Evolutionary conservation across 2,113 vertebrate species (phyloP).

Genomic region (Varanus salvator): DNA sequence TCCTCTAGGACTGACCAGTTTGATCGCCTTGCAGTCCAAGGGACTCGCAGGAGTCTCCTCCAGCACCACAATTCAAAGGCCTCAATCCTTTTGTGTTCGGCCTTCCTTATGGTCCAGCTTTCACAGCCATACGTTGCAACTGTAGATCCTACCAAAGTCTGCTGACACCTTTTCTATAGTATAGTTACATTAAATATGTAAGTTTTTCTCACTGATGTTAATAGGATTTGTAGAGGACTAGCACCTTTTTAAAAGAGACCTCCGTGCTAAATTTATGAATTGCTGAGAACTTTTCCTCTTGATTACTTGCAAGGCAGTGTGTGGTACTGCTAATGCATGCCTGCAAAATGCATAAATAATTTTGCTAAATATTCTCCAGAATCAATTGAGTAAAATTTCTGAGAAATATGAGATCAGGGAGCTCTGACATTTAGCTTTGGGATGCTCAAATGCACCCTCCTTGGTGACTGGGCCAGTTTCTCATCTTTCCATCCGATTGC

Average conservation of each 20-base stretch:
- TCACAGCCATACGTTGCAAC: no score
- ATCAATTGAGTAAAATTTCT: slow-evolving; percentile 34
- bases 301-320: slow-evolving; percentile 1
- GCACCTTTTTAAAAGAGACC: slow-evolving; percentile 3
- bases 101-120: no score
- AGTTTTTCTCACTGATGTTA: neutral
- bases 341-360: slow-evolving; percentile 1
- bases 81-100: no score
- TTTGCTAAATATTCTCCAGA: slow-evolving; percentile 32
- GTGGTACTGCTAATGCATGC: neutral
- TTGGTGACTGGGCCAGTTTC: neutral
- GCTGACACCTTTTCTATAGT: neutral
- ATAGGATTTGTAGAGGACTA: neutral
- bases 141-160: neutral
- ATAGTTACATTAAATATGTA: neutral
- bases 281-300: neutral
- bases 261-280: slow-evolving; percentile 11
- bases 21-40: no score
- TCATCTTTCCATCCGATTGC: neutral
- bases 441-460: neutral
- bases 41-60: no score
- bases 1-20: no score
- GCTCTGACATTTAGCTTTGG: slow-evolving; percentile 7
- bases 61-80: no score
- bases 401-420: slow-evolving; percentile 23